Conservation (phyloP, 2,888 invertebrate species). For the Agrochola macilenta region DNA sequence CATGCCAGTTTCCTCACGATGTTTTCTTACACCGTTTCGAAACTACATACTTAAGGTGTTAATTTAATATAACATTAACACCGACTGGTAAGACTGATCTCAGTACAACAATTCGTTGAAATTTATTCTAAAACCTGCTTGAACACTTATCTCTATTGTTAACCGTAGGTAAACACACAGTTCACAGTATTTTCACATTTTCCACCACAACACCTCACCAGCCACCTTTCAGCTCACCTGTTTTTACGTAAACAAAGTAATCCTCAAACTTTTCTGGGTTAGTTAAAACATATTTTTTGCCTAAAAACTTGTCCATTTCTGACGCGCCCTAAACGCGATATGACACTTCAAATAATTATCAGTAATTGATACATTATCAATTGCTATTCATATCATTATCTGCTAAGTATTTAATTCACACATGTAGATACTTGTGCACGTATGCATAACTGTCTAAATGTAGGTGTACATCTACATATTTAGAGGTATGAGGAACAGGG, state of each 20-base stretch:
- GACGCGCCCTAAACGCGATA: neutral
- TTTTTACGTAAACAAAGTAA: neutral
- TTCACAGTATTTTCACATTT: neutral
- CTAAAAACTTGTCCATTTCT: constrained; percentile 1
- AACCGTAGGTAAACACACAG: neutral
- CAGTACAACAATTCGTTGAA: neutral
- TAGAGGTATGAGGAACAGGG: too few relatives aligned
- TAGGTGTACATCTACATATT: too few relatives aligned
- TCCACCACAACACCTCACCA: neutral
- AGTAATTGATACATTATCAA: neutral
- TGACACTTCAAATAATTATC: constrained; percentile 7
- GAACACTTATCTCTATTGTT: neutral
- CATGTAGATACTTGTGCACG: neutral
- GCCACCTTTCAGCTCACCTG: neutral
- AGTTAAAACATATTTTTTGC: neutral
- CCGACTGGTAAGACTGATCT: neutral
- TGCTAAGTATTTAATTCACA: neutral
- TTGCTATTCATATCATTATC: neutral
- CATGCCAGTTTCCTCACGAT: too few relatives aligned
- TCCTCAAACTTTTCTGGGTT: neutral
- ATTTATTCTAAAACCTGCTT: neutral
- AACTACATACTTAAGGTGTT: too few relatives aligned
- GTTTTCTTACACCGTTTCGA: too few relatives aligned
- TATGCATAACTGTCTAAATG: too few relatives aligned
- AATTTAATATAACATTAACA: too few relatives aligned